Evolutionary conservation across 2,113 vertebrate genomes (phyloP), one percentile per base, ranked within the genome.

Genomic region (Campylomormyrus numenius): DNA sequence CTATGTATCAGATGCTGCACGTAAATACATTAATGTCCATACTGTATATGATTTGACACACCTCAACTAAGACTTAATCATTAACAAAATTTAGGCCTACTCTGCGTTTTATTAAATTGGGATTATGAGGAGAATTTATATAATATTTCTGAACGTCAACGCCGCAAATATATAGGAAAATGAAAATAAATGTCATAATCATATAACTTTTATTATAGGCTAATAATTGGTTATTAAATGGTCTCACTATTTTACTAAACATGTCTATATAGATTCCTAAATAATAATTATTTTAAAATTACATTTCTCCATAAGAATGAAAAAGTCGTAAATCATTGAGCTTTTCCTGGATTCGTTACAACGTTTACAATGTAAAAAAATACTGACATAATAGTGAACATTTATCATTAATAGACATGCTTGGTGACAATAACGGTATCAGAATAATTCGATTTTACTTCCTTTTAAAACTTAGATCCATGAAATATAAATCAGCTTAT

Each of bases 1-100:
- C n/a, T 10, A 87, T 53, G 13, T 87, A 27, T 85, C 83, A 85
- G 46, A 85, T 48, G 3, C 45, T 7, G 35, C 89, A 93, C 89
- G 88, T 62, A 92, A 80, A 91, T 91, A 92, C 88, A 91, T 91
- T 24, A 21, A 58, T 74, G 53, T 58, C 24, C 89, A 92, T 85
- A n/a, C n/a, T n/a, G n/a, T n/a, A 58, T 42, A 21, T 39, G 15
- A 83, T 42, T 21, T 35, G 45, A 91, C 93, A 91, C 87, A 24
- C 87, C 86, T 84, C 66, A 90, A 91, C 92, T 77, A 31, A 39
- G 5, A 77, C n/a, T 31, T 31, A 27, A 66, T 66, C 62, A 70
- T 31, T 70, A 70, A 13, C 62, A 70, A 70, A 31, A 70, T 70
- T 10, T 31, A 56, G 19, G 1, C 53, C 53, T 56, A 66, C 62